These are phyloP conservation scores for Sanderia malayensis DNA, from an alignment of 30 jellyfish, hydroid and myxozoan genomes.

Conservation along the genomic window DNA sequence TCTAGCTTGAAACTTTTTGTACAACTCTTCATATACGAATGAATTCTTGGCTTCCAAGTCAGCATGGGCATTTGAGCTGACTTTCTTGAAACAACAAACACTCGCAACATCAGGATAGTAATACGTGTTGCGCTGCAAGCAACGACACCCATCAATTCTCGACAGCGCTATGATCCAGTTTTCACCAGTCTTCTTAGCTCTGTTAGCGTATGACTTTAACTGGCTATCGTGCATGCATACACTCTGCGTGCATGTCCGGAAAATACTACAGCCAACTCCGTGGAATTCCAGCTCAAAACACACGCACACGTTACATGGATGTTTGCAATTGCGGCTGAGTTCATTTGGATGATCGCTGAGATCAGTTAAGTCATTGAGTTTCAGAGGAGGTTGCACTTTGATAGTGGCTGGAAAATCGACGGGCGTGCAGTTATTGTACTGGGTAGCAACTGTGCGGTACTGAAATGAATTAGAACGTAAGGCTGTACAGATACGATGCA, in stretches of 20 bases:
- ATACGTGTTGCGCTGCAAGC: neutral
- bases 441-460: neutral
- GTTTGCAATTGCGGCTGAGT: neutral
- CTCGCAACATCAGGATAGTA: neutral
- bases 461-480: neutral
- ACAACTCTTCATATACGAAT: too few relatives aligned
- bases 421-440: constrained; percentile 1
- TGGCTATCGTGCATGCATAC: neutral
- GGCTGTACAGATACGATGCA: too few relatives aligned
- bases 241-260: neutral
- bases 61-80: neutral
- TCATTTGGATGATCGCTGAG: neutral
- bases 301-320: neutral
- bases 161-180: neutral
- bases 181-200: neutral
- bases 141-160: neutral
- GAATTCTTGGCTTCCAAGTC: neutral
- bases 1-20: neutral
- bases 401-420: too few relatives aligned
- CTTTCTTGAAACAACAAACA: constrained; percentile 1
- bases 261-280: neutral
- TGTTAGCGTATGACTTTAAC: neutral
- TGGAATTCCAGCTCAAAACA: neutral
- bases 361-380: too few relatives aligned
- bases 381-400: too few relatives aligned